A percentile compares a stretch with the other conserved stretches of the same genome.
These are phyloP conservation scores for human (Homo sapiens) DNA, from an alignment of 2,113 vertebrate genomes.

Conservation along the genomic window DNA sequence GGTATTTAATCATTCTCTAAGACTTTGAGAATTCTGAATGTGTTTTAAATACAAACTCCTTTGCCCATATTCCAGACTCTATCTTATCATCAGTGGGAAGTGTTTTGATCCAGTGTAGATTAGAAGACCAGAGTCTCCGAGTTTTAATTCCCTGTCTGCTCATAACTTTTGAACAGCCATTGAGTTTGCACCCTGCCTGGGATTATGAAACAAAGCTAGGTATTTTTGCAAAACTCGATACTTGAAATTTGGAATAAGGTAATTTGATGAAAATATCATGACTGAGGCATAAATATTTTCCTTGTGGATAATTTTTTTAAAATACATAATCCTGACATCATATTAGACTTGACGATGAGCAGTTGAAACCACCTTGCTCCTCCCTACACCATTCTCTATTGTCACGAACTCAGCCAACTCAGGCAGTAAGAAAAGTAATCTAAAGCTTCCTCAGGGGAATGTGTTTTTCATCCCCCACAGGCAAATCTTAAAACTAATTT, in stretches of 20 bases:
- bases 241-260: not conserved
- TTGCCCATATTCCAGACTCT: not conserved
- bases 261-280: not conserved
- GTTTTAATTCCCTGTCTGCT: not conserved
- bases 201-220: not conserved
- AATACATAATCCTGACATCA: not conserved
- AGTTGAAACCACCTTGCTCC: not conserved
- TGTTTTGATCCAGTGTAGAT: not conserved
- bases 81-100: not conserved
- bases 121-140: not conserved
- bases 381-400: not conserved
- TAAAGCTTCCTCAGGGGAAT: not conserved
- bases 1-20: not conserved
- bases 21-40: not conserved
- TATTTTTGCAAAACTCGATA: not conserved
- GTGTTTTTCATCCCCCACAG: not conserved
- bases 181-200: not conserved
- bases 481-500: slow-evolving; percentile 56
- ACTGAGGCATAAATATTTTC: not conserved
- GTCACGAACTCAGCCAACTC: not conserved
- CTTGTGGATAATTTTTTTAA: not conserved
- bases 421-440: not conserved
- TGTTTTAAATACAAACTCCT: not conserved
- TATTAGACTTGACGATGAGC: not conserved
- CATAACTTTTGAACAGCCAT: not conserved